phyloP scores from a whole-genome alignment of 1,140 invertebrate species.

The Anoplolepis gracilipes region DNA sequence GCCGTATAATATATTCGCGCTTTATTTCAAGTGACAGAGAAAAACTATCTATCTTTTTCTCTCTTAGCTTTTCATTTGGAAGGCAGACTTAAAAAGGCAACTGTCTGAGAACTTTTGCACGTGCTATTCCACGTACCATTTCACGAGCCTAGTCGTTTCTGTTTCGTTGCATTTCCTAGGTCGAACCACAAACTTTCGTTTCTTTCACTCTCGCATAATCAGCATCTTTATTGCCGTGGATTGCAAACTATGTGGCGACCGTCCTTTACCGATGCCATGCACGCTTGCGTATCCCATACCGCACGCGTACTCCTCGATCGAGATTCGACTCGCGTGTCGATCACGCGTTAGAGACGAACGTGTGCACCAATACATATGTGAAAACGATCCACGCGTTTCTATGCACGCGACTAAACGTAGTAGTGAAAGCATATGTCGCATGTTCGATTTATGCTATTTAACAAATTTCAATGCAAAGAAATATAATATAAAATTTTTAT shows the following conservation, averaged over 20 bases:
- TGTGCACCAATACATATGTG: constrained; percentile 57
- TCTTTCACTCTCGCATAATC: constrained; percentile 74
- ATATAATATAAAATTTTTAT: neutral
- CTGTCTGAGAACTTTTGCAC: neutral
- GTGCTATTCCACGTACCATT: neutral
- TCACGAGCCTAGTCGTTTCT: constrained; percentile 26
- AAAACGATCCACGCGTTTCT: constrained; percentile 49
- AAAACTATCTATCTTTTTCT: neutral
- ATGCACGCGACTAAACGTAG: constrained; percentile 65
- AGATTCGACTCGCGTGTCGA: constrained; percentile 71
- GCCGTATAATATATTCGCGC: neutral
- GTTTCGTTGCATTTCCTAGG: constrained; percentile 31
- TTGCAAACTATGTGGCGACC: constrained; percentile 34
- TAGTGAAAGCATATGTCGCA: constrained; percentile 42
- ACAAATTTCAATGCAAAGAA: constrained; percentile 50
- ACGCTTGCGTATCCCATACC: constrained; percentile 42
- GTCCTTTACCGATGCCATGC: constrained; percentile 38
- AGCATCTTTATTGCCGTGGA: constrained; percentile 60
- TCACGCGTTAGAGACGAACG: constrained; percentile 68
- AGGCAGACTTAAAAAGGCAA: neutral
- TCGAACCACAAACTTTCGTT: constrained; percentile 53
- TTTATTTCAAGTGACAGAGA: neutral
- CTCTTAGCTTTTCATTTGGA: neutral
- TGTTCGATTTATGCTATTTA: neutral
- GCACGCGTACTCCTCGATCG: constrained; percentile 67